Evolutionary conservation across 2,888 invertebrate genomes (phyloP).

Genomic region (Caenorhabditis sp.): DNA sequence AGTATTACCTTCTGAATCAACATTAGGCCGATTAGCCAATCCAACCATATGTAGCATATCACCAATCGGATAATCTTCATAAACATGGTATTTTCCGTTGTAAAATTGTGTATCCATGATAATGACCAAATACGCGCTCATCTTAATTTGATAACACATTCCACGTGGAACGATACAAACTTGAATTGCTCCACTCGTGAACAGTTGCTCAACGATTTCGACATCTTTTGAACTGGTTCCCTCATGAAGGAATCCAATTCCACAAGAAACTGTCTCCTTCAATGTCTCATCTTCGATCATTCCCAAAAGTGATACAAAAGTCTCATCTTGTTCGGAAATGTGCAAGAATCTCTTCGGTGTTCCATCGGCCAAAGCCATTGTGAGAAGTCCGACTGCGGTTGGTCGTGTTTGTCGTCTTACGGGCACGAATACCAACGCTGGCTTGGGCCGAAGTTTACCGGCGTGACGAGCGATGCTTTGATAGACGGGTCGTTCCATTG

Average conservation of each 20-base stretch:
- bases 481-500: conserved; percentile 97
- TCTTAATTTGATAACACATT: conserved; percentile 88
- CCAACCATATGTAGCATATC: conserved; percentile 98
- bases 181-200: conserved; percentile 87
- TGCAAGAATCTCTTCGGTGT: conserved; percentile 88
- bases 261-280: conserved; percentile 89
- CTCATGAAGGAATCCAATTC: conserved; percentile 96
- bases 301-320: conserved; percentile 76
- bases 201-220: conserved; percentile 88
- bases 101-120: conserved; percentile 95
- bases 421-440: conserved; percentile 89
- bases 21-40: conserved; percentile 88
- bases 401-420: conserved; percentile 73
- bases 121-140: conserved; percentile 90
- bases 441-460: conserved; percentile 76
- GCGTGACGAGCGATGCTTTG: conserved; percentile 80
- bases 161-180: conserved; percentile 90
- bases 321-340: conserved; percentile 65
- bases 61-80: conserved; percentile 96
- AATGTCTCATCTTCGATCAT: conserved; percentile 86
- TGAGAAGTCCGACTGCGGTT: conserved; percentile 94
- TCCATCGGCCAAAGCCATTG: conserved; percentile 89
- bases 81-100: conserved; percentile 81
- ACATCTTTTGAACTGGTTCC: conserved; percentile 86
- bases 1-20: conserved; percentile 90